These are phyloP conservation scores for Drosophila birchii DNA, from an alignment of 2,888 invertebrate genomes.

Conservation along the genomic window DNA sequence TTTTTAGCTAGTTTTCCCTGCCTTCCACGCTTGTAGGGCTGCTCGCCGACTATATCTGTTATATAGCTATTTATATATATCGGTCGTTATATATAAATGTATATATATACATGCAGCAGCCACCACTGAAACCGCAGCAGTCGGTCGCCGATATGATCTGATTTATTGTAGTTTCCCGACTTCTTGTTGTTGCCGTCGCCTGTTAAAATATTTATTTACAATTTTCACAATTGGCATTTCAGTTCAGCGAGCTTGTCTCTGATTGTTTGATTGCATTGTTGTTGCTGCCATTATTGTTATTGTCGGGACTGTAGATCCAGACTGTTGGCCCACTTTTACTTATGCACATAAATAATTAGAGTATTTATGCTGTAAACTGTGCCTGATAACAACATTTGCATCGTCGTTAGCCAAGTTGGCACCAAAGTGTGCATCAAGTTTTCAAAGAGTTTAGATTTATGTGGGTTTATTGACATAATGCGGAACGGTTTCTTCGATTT, in stretches of 20 bases:
- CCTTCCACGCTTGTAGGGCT: constrained; percentile 73
- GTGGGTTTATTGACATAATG: constrained; percentile 6
- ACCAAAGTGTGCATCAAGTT: constrained; percentile 27
- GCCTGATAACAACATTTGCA: constrained; percentile 49
- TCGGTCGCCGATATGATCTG: constrained; percentile 74
- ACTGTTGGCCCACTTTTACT: constrained; percentile 70
- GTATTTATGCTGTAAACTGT: constrained; percentile 42
- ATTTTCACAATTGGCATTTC: constrained; percentile 81
- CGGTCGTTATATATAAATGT: constrained; percentile 6
- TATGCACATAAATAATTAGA: constrained; percentile 56
- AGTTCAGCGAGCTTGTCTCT: constrained; percentile 53
- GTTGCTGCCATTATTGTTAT: constrained; percentile 22
- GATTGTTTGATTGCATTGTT: constrained; percentile 49
- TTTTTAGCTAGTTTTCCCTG: constrained; percentile 41
- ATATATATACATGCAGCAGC: constrained; percentile 3
- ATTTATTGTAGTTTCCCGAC: constrained; percentile 71
- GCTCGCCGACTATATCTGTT: constrained; percentile 19
- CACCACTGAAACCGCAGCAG: constrained; percentile 44
- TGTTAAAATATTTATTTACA: constrained; percentile 82
- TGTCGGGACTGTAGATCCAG: constrained; percentile 22
- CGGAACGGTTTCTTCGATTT: neutral
- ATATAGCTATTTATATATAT: constrained; percentile 25
- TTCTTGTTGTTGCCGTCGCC: constrained; percentile 63
- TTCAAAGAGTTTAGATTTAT: constrained; percentile 2
- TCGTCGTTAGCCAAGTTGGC: constrained; percentile 47